phyloP scores from a whole-genome alignment of 2,797 vertebrate genomes.

The Brachyrhaphis roseni region DNA sequence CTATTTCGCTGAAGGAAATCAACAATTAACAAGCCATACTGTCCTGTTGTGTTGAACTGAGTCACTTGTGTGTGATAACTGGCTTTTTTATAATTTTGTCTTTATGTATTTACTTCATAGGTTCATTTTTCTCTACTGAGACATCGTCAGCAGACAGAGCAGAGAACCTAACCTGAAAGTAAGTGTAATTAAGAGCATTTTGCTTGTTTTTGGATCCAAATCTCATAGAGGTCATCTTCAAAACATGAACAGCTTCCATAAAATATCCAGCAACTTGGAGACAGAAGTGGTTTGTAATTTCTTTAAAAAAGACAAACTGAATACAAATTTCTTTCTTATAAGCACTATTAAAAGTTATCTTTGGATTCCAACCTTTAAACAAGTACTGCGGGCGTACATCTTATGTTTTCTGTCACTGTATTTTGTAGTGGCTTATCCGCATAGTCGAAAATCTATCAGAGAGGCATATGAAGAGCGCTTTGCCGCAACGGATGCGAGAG shows the following conservation, averaged over 20 bases:
- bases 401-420: not conserved
- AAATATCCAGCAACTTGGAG: not conserved
- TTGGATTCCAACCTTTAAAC: not conserved
- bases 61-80: not conserved
- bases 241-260: not conserved
- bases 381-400: not conserved
- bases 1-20: not conserved
- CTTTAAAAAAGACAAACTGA: not conserved
- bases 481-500: slow-evolving; percentile 47
- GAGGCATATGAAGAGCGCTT: slow-evolving; percentile 62
- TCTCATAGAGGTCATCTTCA: not conserved
- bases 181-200: slow-evolving; percentile 23
- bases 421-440: slow-evolving; percentile 67
- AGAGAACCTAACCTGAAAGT: slow-evolving; percentile 45
- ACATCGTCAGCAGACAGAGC: not conserved
- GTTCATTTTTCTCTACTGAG: not conserved
- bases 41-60: not conserved
- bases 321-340: not conserved
- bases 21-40: not conserved
- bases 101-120: slow-evolving; percentile 8
- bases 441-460: slow-evolving; percentile 45
- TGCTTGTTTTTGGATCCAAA: not conserved
- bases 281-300: not conserved
- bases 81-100: not conserved
- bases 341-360: not conserved